phyloP scores from a whole-genome alignment of 2,797 vertebrate genomes.

The Sternotherus odoratus region DNA sequence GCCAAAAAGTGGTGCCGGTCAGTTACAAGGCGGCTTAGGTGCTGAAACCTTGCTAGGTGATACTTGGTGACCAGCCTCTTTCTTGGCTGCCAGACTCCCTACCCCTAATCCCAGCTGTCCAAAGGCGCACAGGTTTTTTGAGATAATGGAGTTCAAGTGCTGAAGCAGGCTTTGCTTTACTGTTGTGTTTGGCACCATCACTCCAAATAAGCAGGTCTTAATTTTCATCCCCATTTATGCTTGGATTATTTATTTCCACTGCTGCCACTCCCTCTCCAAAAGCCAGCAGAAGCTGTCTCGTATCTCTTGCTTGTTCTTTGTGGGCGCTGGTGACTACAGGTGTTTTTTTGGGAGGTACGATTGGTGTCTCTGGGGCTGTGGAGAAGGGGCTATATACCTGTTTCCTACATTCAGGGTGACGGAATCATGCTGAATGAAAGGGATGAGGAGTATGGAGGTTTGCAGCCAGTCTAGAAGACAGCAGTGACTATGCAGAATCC shows the following conservation, averaged over 20 bases:
- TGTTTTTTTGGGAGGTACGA: not conserved
- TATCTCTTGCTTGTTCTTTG: not conserved
- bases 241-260: not conserved
- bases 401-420: not conserved
- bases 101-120: too few relatives aligned
- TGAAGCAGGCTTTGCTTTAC: not conserved
- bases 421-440: not conserved
- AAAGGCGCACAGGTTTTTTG: not conserved
- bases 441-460: not conserved
- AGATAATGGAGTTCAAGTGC: not conserved
- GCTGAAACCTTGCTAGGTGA: not conserved
- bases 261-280: not conserved
- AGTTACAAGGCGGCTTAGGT: not conserved
- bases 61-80: not conserved
- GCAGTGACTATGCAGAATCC: not conserved
- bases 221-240: not conserved
- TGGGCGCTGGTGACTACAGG: not conserved
- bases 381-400: not conserved
- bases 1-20: too few relatives aligned
- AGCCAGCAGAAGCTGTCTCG: not conserved
- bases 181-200: not conserved
- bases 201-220: not conserved
- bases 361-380: not conserved
- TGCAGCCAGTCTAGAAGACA: not conserved
- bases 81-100: not conserved